Conservation (phyloP, 2,113 vertebrate species). For the Crotalus tigris region DNA sequence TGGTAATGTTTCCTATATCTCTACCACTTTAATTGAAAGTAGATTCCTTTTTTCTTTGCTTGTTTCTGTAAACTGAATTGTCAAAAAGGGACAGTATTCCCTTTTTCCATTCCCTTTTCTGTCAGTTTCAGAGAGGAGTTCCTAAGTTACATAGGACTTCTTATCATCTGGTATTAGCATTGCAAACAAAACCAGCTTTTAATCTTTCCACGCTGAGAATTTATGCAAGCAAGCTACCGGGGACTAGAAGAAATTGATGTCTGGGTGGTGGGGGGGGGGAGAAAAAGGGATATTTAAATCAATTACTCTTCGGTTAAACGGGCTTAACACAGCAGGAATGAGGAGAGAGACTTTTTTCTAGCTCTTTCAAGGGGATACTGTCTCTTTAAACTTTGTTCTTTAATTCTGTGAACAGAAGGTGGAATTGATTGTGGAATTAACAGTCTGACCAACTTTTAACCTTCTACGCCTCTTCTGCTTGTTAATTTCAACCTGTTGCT, state of each 20-base stretch:
- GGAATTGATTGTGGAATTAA: slow-evolving; percentile 43
- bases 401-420: slow-evolving; percentile 66
- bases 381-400: slow-evolving; percentile 80
- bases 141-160: background rate
- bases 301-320: background rate
- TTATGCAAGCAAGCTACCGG: background rate
- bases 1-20: slow-evolving; percentile 49
- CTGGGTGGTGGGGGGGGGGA: rapidly evolving
- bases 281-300: background rate
- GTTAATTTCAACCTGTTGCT: slow-evolving; percentile 48
- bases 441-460: slow-evolving; percentile 64
- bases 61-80: slow-evolving; percentile 58
- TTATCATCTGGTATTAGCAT: background rate
- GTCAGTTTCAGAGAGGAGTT: background rate
- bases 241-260: slow-evolving; percentile 42
- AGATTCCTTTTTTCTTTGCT: background rate
- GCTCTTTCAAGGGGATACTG: slow-evolving; percentile 78
- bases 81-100: slow-evolving; percentile 69
- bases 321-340: slow-evolving; percentile 29
- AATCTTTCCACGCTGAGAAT: slow-evolving; percentile 36
- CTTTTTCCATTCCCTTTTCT: slow-evolving; percentile 52
- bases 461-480: slow-evolving; percentile 82
- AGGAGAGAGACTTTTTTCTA: slow-evolving; percentile 41
- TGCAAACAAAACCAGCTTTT: background rate
- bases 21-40: slow-evolving; percentile 35